Base-by-base conservation (phyloP, 1,140 invertebrate species). In the Micrasema longulum region DNA sequence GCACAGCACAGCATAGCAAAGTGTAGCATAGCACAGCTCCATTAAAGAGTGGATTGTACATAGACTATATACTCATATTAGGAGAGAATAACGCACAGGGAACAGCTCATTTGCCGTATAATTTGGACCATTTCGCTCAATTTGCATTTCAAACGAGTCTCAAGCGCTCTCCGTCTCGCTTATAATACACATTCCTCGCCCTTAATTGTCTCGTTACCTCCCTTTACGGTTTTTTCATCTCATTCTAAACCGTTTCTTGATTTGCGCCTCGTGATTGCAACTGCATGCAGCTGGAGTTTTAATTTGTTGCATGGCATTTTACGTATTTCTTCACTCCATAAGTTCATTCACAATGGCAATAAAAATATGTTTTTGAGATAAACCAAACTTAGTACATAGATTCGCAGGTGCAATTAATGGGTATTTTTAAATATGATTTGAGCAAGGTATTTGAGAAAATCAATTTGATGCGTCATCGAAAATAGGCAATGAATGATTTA, bases 141-240 rank as follows among this genome's bases (percentile, higher is more conserved):
- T 75, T 75, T 75, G 69, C 69, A 75, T 71, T 75, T 72, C 73
- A 75, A 72, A 75, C 73, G 73, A 53, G 65, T 22, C 9, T 5
- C 7, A 23, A 43, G 68, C 31, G 23, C 11, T 23, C 57, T 60
- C 36, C 22, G 65, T 57, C 38, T 18, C 36, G 38, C 38, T 68
- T 23, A 43, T 26, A 22, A 20, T 20, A 22, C 11, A 22, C 20
- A 1, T 52, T 23, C 20, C 48, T 52, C 48, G 10, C 48, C n/a
- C 22, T 6, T 18, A 10, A 52, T 20, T 20, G 18, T 20, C 48
- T 12, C 18, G 26, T 12, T 10, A 22, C 22, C 48, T 52, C 48
- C 1, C 11, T 31, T 7, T 7, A 31, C 26, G 26, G 26, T 31
- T 7, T 31, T 22, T 52, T 52, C 18, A 22, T 52, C 18, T 22